Evolutionary conservation across 2,888 invertebrate species (phyloP).

Genomic region (Bursaphelenchus okinawaensis): DNA sequence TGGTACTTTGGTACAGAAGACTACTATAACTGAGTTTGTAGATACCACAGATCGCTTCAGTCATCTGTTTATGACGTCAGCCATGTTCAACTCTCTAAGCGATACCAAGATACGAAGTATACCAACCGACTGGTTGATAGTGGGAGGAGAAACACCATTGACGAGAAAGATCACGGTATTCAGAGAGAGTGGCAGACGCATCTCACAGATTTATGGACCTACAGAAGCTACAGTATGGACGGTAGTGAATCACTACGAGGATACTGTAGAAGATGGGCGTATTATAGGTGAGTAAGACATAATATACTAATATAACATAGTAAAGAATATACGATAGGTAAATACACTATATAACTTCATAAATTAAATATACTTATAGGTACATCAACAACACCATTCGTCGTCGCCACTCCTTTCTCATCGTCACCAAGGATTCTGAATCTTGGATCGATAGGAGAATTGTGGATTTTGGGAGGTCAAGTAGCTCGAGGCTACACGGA

Average conservation of each 20-base stretch:
- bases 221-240: conserved; percentile 51
- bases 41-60: conserved; percentile 14
- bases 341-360: too few species aligned
- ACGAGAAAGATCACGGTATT: conserved; percentile 20
- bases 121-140: conserved; percentile 31
- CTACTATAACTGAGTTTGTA: conserved; percentile 12
- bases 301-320: not conserved
- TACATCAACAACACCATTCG: not conserved
- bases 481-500: conserved; percentile 29
- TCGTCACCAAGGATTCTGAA: not conserved
- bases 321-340: not conserved
- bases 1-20: conserved; percentile 22
- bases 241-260: conserved; percentile 16
- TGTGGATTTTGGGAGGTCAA: conserved; percentile 18
- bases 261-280: conserved; percentile 20
- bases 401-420: not conserved
- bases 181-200: not conserved
- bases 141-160: conserved; percentile 47
- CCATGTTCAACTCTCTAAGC: conserved; percentile 43
- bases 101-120: conserved; percentile 24
- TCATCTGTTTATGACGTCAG: conserved; percentile 41
- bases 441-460: conserved; percentile 19
- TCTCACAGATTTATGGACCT: conserved; percentile 51
- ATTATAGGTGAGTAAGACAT: conserved; percentile 30
- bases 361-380: not conserved